phyloP scores from a whole-genome alignment of 2,888 invertebrate species.

The Barypeithes pellucidus region DNA sequence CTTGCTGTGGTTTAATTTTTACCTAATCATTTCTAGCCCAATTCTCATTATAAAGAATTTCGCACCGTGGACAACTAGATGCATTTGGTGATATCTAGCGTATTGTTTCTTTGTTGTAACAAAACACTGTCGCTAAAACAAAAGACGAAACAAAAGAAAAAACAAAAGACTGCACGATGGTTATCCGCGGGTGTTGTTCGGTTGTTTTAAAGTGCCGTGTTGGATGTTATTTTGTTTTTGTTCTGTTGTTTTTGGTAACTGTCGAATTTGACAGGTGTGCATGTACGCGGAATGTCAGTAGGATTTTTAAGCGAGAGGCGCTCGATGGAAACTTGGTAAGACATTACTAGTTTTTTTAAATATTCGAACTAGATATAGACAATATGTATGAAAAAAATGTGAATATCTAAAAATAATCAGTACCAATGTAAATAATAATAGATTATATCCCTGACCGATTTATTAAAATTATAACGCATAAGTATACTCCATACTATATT shows the following conservation, averaged over 20 bases:
- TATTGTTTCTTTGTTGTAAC: constrained; percentile 42
- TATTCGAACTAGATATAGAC: no score
- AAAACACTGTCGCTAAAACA: constrained; percentile 38
- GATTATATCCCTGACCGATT: no score
- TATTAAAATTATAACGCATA: no score
- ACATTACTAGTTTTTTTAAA: no score
- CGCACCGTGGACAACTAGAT: constrained; percentile 38
- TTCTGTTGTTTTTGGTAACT: constrained; percentile 42
- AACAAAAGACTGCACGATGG: constrained; percentile 36
- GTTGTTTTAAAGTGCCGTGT: constrained; percentile 40
- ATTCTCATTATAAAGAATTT: constrained; percentile 28
- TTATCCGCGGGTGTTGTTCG: constrained; percentile 36
- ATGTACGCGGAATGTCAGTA: constrained; percentile 25
- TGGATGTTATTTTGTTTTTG: constrained; percentile 42
- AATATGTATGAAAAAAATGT: no score
- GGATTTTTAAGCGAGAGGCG: constrained; percentile 48
- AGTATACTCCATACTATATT: no score
- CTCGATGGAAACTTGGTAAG: constrained; percentile 50
- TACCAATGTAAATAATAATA: no score
- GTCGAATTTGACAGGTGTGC: constrained; percentile 24
- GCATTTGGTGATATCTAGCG: constrained; percentile 40
- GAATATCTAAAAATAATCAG: no score
- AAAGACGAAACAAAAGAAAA: constrained; percentile 33
- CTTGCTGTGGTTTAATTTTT: constrained; percentile 17
- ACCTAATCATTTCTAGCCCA: background rate